Evolutionary conservation across 2,113 vertebrate genomes (phyloP).

Genomic region (Ictalurus punctatus): DNA sequence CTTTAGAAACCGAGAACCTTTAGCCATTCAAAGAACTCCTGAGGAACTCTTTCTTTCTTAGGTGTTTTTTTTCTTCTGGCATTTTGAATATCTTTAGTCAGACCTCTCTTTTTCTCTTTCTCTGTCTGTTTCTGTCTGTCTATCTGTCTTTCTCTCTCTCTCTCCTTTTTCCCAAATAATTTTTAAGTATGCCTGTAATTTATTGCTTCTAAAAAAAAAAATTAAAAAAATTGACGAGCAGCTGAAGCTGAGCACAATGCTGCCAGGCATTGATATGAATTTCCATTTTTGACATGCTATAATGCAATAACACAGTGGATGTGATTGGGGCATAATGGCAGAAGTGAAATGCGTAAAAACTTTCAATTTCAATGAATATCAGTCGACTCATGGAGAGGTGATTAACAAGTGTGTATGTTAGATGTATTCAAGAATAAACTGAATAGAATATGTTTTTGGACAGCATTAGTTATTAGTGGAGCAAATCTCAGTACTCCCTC

Average conservation of each 20-base stretch:
- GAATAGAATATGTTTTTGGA: neutral
- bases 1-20: neutral
- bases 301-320: conserved; percentile 11
- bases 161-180: neutral
- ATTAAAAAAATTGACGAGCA: neutral
- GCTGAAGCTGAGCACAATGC: neutral
- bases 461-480: neutral
- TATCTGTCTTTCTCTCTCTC: neutral
- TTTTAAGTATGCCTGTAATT: neutral
- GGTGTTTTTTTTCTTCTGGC: neutral
- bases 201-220: neutral
- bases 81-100: neutral
- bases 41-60: neutral
- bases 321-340: neutral
- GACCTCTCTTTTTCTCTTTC: neutral
- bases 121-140: neutral
- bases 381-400: neutral
- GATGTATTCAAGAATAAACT: neutral
- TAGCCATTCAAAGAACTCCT: neutral
- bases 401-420: neutral
- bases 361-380: neutral
- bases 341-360: neutral
- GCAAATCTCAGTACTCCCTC: neutral
- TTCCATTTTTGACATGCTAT: neutral
- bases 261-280: conserved; percentile 13